Evolutionary conservation across 2,888 invertebrate species (phyloP), one percentile per base, ranked within the genome.

Genomic region (Spialia ferax): DNA sequence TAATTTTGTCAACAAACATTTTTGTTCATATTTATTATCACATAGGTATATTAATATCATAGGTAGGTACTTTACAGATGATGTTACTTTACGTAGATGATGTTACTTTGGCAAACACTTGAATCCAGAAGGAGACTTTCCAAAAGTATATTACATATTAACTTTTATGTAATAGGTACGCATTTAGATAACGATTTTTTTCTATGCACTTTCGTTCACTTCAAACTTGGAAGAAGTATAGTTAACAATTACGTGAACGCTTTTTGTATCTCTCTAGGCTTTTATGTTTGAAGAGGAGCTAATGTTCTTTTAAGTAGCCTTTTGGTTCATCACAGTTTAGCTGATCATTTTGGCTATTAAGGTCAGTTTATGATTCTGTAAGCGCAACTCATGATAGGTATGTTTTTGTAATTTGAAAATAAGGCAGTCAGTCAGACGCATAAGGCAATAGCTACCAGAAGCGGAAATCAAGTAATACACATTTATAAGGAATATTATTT

Each of bases 271-370:
- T 50, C 42, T 45, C 45, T 45, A 42, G 56, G 20, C 18, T 45
- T 42, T 56, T 22, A 63, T 55, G 56, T 64, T 63, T 50, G 11
- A 32, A 29, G 45, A 57, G 42, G 22, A 35, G 50, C 20, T 57
- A 64, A 57, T 64, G 35, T 22, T 35, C 48, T 64, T n/a, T 64
- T 64, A 35, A 56, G 50, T 64, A 64, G 45, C 50, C 55, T 55
- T 56, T n/a, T 15, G 32, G 23, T 48, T 22, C 20, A 26, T 23
- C 26, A 54, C 26, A 26, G 57, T 64, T 56, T 57, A 57, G 64
- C 50, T 15, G 35, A 22, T 59, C 57, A 38, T 65, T 65, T 8
- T 52, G 50, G 65, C 38, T 38, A 59, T 65, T 65, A 57, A 65
- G 57, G 65, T 50, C 65, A 59, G 23, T 59, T n/a, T 38, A 59